Evolutionary conservation across 2,113 vertebrate genomes (phyloP).

Genomic region (Larimichthys polyactis): DNA sequence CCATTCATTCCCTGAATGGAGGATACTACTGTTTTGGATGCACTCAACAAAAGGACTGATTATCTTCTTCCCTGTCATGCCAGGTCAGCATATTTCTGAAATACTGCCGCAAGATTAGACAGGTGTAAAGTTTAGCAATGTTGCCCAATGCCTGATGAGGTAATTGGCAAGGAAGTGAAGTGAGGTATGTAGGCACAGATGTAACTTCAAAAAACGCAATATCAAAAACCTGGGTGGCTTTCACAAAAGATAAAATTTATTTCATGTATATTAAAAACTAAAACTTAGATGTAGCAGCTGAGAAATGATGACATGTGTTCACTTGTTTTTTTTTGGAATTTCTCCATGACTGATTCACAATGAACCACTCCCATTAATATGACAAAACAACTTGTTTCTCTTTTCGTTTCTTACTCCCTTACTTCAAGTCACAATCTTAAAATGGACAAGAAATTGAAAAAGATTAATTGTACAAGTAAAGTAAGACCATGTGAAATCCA

Average conservation of each 20-base stretch:
- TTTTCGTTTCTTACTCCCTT: too few species aligned
- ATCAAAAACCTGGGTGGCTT: not conserved
- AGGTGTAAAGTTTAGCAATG: not conserved
- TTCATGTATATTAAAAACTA: not conserved
- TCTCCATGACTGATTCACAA: slow-evolving; percentile 36
- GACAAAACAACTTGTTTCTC: slow-evolving; percentile 53
- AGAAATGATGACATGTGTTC: not conserved
- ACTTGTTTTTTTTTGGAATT: not conserved
- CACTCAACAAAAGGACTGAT: not conserved
- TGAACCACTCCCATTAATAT: slow-evolving; percentile 41
- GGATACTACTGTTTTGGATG: not conserved
- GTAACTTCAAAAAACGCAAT: not conserved
- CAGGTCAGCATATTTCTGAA: slow-evolving; percentile 2
- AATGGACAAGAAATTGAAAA: slow-evolving; percentile 6
- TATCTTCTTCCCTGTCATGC: not conserved
- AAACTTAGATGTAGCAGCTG: not conserved
- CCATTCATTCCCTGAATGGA: not conserved
- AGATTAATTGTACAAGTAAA: slow-evolving; percentile 1
- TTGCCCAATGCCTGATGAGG: not conserved
- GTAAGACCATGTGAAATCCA: slow-evolving; percentile 8
- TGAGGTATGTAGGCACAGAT: not conserved
- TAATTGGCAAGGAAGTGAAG: not conserved
- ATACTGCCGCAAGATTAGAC: slow-evolving; percentile 4
- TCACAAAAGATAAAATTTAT: not conserved
- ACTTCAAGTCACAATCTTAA: slow-evolving; percentile 10